Conservation (phyloP, 2,113 vertebrate species). For the Lophura nycthemera region DNA sequence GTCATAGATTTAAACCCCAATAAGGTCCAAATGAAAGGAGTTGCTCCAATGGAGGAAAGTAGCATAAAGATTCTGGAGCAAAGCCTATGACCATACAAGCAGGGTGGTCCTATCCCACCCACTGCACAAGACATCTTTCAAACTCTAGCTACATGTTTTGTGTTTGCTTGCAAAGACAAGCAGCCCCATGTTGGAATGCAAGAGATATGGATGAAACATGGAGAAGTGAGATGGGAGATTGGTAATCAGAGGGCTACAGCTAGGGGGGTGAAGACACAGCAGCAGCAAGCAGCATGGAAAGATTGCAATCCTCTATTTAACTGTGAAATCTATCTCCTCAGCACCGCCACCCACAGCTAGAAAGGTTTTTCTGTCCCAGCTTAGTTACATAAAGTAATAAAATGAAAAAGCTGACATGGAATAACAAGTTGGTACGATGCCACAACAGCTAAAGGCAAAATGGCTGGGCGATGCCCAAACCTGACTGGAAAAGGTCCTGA, state of each 20-base stretch:
- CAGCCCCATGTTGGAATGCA: not conserved
- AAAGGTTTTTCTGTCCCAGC: not conserved
- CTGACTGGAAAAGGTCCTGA: not conserved
- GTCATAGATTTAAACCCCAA: not conserved
- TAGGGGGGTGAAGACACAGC: not conserved
- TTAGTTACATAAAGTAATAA: not conserved
- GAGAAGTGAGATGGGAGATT: not conserved
- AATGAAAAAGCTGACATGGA: not conserved
- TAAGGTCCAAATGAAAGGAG: not conserved
- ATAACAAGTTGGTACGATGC: rapidly evolving
- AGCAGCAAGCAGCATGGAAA: not conserved
- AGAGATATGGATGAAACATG: not conserved
- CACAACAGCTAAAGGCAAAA: not conserved
- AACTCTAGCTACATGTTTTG: not conserved
- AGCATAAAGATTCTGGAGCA: not conserved
- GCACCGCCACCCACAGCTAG: not conserved
- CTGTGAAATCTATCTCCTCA: not conserved
- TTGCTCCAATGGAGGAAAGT: not conserved
- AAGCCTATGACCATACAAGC: not conserved
- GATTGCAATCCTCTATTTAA: not conserved
- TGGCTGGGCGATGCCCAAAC: not conserved
- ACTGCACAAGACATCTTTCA: not conserved
- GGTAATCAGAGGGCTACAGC: not conserved
- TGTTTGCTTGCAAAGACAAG: conserved; percentile 33
- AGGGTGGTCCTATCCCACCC: conserved; percentile 60